Percentiles rank a stretch among this genome's conserved stretches.
Evolutionary conservation across 2,888 invertebrate species (phyloP).

Genomic region (Ptychoptera contaminata): DNA sequence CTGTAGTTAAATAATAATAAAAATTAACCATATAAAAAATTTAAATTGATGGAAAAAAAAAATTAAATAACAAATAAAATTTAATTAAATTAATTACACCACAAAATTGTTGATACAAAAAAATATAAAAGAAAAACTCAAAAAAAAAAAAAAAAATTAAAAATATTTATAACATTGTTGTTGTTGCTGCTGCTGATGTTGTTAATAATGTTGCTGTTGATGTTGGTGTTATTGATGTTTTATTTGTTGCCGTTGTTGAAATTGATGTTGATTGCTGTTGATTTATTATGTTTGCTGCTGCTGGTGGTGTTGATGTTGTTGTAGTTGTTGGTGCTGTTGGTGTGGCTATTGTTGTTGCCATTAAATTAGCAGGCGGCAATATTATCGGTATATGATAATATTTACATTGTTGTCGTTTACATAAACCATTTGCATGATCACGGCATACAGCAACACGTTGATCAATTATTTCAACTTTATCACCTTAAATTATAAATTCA

Average conservation of each 20-base stretch:
- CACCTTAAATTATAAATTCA: slow-evolving; percentile 46
- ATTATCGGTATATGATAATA: slow-evolving; percentile 93
- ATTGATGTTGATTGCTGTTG: slow-evolving; percentile 17
- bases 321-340: slow-evolving; percentile 11
- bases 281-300: slow-evolving; percentile 14
- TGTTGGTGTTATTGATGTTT: not conserved
- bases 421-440: slow-evolving; percentile 87
- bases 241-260: not conserved
- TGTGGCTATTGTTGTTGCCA: slow-evolving; percentile 36
- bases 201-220: too few species aligned
- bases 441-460: slow-evolving; percentile 92
- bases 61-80: too few species aligned
- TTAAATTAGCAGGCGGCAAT: slow-evolving; percentile 67
- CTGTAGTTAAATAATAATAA: too few species aligned
- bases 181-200: slow-evolving; percentile 9
- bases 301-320: slow-evolving; percentile 22
- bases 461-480: slow-evolving; percentile 88
- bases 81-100: too few species aligned
- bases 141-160: slow-evolving; percentile 9
- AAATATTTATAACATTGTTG: slow-evolving; percentile 23
- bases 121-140: too few species aligned
- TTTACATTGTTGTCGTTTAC: slow-evolving; percentile 87
- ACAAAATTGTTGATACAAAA: too few species aligned
- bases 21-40: too few species aligned
- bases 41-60: too few species aligned